These are phyloP conservation scores for Nothocercus julius DNA, from an alignment of 2,113 vertebrate genomes.

Conservation along the genomic window DNA sequence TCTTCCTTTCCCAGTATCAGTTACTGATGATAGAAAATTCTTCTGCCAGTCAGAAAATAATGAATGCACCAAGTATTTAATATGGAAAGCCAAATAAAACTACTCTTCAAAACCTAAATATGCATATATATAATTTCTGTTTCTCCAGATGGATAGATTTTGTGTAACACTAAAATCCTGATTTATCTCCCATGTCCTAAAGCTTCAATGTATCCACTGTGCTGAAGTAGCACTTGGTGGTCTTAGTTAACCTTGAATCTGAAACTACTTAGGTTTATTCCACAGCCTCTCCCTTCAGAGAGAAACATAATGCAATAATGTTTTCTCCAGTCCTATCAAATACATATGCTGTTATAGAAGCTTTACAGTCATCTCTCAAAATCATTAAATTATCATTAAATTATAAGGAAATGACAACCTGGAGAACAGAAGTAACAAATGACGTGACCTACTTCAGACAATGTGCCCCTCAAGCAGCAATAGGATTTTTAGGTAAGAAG, in stretches of 20 bases:
- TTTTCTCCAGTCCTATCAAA: background rate
- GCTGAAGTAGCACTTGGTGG: background rate
- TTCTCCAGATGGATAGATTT: background rate
- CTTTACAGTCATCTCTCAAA: background rate
- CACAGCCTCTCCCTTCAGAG: background rate
- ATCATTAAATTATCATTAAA: background rate
- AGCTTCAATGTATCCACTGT: background rate
- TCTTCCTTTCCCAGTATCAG: background rate
- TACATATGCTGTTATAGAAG: background rate
- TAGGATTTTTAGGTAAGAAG: background rate
- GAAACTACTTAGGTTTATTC: background rate
- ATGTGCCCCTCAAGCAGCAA: background rate
- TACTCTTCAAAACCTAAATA: background rate
- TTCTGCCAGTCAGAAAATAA: background rate
- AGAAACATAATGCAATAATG: background rate
- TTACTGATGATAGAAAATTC: background rate
- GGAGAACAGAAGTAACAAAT: background rate
- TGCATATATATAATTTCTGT: background rate
- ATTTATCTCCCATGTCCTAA: background rate
- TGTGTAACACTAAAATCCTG: background rate
- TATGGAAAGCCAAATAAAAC: rapidly evolving
- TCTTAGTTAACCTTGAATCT: background rate
- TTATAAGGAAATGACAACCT: background rate
- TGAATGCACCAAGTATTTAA: background rate
- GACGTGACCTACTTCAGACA: background rate